phyloP scores from a whole-genome alignment of 2,888 invertebrate genomes.

The Drosophila picticornis region DNA sequence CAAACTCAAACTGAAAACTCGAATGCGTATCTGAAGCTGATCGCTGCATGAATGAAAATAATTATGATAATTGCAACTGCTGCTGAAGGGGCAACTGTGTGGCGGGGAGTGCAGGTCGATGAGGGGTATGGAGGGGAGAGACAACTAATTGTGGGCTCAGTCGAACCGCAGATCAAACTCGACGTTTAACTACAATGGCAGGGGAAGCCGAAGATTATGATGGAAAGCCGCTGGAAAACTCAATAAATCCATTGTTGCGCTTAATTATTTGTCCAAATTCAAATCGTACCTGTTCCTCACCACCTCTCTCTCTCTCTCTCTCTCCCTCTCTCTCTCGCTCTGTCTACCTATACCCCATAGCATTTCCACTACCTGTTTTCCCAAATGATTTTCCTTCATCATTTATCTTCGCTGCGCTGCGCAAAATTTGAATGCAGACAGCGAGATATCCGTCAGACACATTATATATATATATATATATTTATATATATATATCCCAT shows the following conservation, averaged over 20 bases:
- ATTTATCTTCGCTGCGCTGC: slow-evolving; percentile 77
- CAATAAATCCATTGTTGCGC: slow-evolving; percentile 80
- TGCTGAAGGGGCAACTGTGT: slow-evolving; percentile 30
- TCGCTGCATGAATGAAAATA: slow-evolving; percentile 76
- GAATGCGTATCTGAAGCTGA: slow-evolving; percentile 49
- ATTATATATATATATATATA: slow-evolving; percentile 47
- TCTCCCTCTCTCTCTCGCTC: neutral
- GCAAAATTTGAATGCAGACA: slow-evolving; percentile 81
- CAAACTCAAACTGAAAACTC: slow-evolving; percentile 13
- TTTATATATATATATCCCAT: slow-evolving; percentile 59
- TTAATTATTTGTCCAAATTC: slow-evolving; percentile 81
- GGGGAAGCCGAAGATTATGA: slow-evolving; percentile 22
- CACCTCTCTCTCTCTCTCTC: neutral
- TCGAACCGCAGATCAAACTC: slow-evolving; percentile 67
- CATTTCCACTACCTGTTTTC: slow-evolving; percentile 11
- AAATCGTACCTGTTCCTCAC: slow-evolving; percentile 59
- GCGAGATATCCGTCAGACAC: slow-evolving; percentile 42
- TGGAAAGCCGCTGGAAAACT: slow-evolving; percentile 55
- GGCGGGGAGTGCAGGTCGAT: neutral
- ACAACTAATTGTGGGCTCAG: slow-evolving; percentile 75
- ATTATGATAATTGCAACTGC: slow-evolving; percentile 73
- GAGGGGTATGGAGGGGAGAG: slow-evolving; percentile 16
- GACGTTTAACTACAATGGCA: slow-evolving; percentile 39
- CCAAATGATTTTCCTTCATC: slow-evolving; percentile 43
- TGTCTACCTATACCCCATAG: slow-evolving; percentile 1